Conservation (phyloP, 1,140 invertebrate genomes). For the Lethrus apterus region DNA sequence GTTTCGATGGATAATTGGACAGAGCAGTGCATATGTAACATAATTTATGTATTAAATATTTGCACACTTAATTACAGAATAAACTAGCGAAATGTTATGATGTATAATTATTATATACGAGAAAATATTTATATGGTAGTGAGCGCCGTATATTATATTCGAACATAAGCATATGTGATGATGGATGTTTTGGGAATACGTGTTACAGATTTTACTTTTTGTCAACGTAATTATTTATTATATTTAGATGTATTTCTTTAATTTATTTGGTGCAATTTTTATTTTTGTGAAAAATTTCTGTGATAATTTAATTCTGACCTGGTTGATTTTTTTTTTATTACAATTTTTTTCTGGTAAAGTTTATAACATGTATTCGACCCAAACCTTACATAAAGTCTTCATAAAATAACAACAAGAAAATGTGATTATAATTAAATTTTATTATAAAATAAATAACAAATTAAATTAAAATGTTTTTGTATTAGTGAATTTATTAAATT, state of each 20-base stretch:
- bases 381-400: conserved; percentile 17
- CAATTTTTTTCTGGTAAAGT: conserved; percentile 5
- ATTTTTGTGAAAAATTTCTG: too few species aligned
- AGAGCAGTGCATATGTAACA: not conserved
- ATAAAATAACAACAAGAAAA: conserved; percentile 20
- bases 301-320: not conserved
- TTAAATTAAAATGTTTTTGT: conserved; percentile 21
- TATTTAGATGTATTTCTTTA: not conserved
- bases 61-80: conserved; percentile 21
- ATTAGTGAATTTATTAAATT: conserved; percentile 21
- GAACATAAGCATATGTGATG: conserved; percentile 40
- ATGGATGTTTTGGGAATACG: conserved; percentile 29
- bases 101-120: conserved; percentile 34
- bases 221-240: too few species aligned
- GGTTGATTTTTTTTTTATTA: conserved; percentile 7
- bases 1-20: conserved; percentile 1
- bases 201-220: conserved; percentile 13
- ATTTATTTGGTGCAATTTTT: not conserved
- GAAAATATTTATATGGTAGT: conserved; percentile 38
- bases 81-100: conserved; percentile 28
- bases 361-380: conserved; percentile 14
- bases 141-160: conserved; percentile 30
- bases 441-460: conserved; percentile 21
- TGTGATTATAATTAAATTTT: conserved; percentile 21
- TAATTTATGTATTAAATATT: conserved; percentile 3